phyloP scores from a whole-genome alignment of 2,888 invertebrate genomes.

The Tinea trinotella region DNA sequence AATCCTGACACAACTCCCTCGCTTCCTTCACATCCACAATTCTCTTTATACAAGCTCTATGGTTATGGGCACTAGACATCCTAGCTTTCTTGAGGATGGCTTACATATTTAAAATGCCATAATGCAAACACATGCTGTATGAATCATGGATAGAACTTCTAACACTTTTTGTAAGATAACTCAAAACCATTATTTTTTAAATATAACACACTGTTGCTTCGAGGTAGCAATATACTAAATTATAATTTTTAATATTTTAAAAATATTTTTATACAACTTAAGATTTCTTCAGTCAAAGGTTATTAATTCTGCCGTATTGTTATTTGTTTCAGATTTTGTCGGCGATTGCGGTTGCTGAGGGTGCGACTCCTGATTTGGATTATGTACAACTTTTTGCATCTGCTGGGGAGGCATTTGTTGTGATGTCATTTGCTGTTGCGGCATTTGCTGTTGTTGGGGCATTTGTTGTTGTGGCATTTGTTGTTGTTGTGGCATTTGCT shows the following conservation, averaged over 20 bases:
- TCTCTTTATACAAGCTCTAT: no score
- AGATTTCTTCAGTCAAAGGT: constrained; percentile 80
- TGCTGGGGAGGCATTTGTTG: constrained; percentile 23
- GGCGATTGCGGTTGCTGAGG: constrained; percentile 33
- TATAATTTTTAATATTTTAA: no score
- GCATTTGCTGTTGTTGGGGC: constrained; percentile 1
- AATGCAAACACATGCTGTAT: no score
- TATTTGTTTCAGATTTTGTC: constrained; percentile 56
- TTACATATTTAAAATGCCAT: no score
- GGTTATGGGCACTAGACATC: no score
- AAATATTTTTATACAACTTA: not conserved
- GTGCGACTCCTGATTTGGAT: constrained; percentile 18
- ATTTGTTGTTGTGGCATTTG: constrained; percentile 25
- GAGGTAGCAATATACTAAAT: not conserved
- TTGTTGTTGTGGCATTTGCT: not conserved
- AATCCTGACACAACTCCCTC: no score
- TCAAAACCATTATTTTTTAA: no score
- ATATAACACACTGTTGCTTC: no score
- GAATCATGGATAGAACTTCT: no score
- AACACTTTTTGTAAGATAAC: no score
- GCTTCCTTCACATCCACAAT: no score
- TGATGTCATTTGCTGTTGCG: constrained; percentile 20
- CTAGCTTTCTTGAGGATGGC: no score
- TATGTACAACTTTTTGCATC: not conserved
- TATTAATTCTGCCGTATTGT: constrained; percentile 82